phyloP scores from a whole-genome alignment of 2,113 vertebrate species.

The Parus major region DNA sequence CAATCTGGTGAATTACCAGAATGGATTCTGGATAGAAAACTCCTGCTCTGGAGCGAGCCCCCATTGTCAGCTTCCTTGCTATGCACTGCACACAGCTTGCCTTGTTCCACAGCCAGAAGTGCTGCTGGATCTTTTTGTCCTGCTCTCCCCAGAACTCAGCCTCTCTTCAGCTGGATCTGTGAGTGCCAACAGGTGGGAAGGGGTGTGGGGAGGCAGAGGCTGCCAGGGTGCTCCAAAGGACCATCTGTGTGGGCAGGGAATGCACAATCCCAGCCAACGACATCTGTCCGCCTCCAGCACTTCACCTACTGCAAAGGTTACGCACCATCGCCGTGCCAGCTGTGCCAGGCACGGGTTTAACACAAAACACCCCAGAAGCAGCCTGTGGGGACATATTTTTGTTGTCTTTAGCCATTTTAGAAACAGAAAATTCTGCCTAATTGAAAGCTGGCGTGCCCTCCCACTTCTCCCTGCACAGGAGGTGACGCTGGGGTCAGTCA shows the following conservation, averaged over 20 bases:
- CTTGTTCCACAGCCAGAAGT: constrained; percentile 39
- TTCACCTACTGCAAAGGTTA: constrained; percentile 31
- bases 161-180: neutral
- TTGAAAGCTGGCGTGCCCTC: neutral
- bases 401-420: neutral
- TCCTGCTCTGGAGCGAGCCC: neutral
- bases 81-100: neutral
- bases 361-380: neutral
- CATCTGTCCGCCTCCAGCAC: constrained; percentile 50
- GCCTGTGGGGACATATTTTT: neutral
- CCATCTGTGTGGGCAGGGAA: constrained; percentile 24
- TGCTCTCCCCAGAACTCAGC: neutral
- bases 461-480: rapidly evolving
- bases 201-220: neutral
- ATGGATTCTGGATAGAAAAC: constrained; percentile 12
- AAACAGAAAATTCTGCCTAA: neutral
- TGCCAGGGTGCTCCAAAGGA: neutral
- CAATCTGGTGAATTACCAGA: constrained; percentile 9
- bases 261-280: neutral
- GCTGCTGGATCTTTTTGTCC: constrained; percentile 26
- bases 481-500: neutral
- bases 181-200: constrained; percentile 36
- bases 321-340: neutral
- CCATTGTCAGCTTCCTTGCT: neutral
- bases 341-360: neutral